Base-by-base conservation (phyloP, 1,140 invertebrate genomes). In the Muscidifurax raptorellus region DNA sequence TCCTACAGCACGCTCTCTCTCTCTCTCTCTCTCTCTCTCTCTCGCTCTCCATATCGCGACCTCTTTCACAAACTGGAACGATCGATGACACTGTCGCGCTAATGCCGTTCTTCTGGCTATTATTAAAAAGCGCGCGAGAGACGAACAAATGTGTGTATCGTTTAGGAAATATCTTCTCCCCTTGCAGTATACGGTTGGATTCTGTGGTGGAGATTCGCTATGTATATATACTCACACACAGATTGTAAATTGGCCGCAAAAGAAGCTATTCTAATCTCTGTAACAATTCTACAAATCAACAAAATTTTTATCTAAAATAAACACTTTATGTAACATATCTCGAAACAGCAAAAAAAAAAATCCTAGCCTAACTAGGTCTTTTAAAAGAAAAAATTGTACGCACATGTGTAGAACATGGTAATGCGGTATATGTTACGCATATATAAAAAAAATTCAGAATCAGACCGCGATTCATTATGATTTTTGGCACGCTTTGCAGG, bases 1-100 rank as follows among this genome's bases (percentile, higher is more conserved):
- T n/a, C 25, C 10, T 32, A 13, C 28, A 13, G 74, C 66, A 4
- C 25, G 81, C 40, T 69, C 15, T 32, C 18, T 32, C 22, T 40
- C 44, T 15, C n/a, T 71, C 78, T 36, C 22, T n/a, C 2, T 64
- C 76, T 40, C 64, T 18, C 64, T 74, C 64, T 36, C 79, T 27
- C 40, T 40, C 18, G 59, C 28, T 44, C 30, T 72, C 44, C 22
- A n/a, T 0, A 36, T 1, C 15, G 47, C 28, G 75, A 64, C 5
- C 59, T 66, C 77, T 79, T 79, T 67, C 22, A 7, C 22, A 15
- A 80, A 80, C 79, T 80, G 67, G 79, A 80, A 40, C 79, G 67
- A 80, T 80, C 79, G 79, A 80, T 80, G 79, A 13, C 18, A 25
- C 66, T 28, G 40, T n/a, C 10, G 18, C 28, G 30, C 15, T 15